A percentile compares a stretch with the other conserved stretches of the same genome.
Evolutionary conservation across 2,797 vertebrate species (phyloP).

Genomic region (Danio choprae): DNA sequence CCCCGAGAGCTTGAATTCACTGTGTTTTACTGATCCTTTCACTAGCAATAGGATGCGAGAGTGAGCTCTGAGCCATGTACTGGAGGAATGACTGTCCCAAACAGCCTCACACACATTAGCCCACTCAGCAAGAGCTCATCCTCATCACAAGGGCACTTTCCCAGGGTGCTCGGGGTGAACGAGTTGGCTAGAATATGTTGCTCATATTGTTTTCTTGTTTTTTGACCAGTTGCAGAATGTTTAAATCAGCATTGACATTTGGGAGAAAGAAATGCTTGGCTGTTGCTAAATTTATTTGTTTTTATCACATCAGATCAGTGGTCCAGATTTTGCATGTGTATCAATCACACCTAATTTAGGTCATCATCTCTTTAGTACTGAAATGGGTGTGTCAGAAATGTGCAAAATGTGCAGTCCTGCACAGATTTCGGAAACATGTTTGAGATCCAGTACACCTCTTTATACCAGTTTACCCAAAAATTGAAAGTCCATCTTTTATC

Average conservation of each 20-base stretch:
- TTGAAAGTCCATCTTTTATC: neutral
- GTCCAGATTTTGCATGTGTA: neutral
- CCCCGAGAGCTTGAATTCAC: neutral
- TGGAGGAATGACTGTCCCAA: neutral
- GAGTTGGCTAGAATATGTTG: neutral
- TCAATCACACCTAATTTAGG: no score
- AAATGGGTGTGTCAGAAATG: no score
- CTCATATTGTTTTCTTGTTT: neutral
- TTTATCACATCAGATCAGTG: neutral
- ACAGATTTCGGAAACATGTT: no score
- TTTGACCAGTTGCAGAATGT: slow-evolving; percentile 1
- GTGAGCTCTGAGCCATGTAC: neutral
- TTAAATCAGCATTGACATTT: neutral
- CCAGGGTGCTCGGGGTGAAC: neutral
- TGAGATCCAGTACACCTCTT: no score
- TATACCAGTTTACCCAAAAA: neutral
- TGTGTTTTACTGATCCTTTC: neutral
- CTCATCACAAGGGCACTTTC: slow-evolving; percentile 23
- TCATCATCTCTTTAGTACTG: no score
- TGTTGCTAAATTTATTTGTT: neutral
- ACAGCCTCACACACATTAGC: neutral
- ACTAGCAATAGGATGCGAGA: neutral
- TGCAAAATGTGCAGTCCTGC: no score
- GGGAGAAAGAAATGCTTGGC: neutral
- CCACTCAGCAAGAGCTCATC: neutral